Evolutionary conservation across 2,888 invertebrate species (phyloP).

Genomic region (Pyrrhosoma nymphula): DNA sequence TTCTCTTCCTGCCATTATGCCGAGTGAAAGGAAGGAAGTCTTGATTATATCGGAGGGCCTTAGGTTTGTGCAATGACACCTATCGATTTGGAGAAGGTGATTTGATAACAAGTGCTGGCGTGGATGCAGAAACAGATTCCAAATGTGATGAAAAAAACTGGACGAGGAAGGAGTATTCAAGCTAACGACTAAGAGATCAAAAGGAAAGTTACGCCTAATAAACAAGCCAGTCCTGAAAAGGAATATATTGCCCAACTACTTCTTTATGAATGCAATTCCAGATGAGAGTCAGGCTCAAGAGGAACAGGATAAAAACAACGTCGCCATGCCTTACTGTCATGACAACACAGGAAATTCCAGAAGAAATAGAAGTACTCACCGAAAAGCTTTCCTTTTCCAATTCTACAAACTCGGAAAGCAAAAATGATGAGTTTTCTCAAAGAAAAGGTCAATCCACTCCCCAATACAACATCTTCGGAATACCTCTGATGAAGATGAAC

Average conservation of each 20-base stretch:
- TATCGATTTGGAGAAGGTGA: slow-evolving; percentile 16
- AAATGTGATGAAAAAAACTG: too few relatives aligned
- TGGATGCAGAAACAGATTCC: neutral
- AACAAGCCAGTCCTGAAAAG: slow-evolving; percentile 34
- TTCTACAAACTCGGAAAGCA: too few relatives aligned
- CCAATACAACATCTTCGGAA: too few relatives aligned
- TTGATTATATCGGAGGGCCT: slow-evolving; percentile 30
- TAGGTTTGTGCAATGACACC: neutral
- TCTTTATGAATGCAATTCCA: neutral
- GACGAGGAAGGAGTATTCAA: slow-evolving; percentile 40
- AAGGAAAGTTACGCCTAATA: too few relatives aligned
- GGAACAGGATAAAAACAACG: neutral
- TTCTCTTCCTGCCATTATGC: slow-evolving; percentile 6
- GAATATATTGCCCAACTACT: neutral
- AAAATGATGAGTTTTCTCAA: too few relatives aligned
- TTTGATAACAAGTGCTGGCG: neutral
- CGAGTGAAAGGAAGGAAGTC: slow-evolving; percentile 50
- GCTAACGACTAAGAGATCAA: slow-evolving; percentile 33
- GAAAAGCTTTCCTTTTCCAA: too few relatives aligned
- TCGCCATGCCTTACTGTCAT: neutral
- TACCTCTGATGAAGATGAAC: too few relatives aligned
- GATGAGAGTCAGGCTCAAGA: too few relatives aligned
- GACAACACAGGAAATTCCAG: neutral
- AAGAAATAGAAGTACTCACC: too few relatives aligned
- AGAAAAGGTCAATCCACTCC: too few relatives aligned